A percentile compares a stretch with the other conserved stretches of the same genome.
Conservation (phyloP, 2,888 invertebrate genomes). For the Pasiphila rectangulata region DNA sequence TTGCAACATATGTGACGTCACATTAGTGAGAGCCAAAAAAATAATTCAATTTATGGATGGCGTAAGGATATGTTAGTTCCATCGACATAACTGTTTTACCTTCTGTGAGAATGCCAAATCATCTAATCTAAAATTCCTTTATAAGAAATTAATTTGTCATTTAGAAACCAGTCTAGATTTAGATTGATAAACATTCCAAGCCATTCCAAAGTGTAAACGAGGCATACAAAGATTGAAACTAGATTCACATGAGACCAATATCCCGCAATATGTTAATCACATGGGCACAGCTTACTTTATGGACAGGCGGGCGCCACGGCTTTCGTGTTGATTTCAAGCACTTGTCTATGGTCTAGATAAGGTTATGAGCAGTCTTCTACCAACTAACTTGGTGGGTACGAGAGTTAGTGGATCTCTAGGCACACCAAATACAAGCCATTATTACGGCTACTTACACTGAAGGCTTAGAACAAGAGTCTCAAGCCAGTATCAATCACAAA, state of each 20-base stretch:
- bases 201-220: constrained; percentile 13
- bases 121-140: no score
- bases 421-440: not conserved
- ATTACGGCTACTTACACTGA: no score
- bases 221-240: constrained; percentile 3
- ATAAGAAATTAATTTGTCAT: not conserved
- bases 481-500: no score
- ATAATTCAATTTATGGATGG: no score
- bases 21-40: no score
- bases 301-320: not conserved
- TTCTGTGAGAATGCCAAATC: no score
- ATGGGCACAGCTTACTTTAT: not conserved
- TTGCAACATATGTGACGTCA: no score
- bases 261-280: constrained; percentile 8
- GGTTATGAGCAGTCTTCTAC: not conserved
- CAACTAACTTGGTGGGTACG: not conserved
- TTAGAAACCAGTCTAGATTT: not conserved
- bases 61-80: no score
- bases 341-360: not conserved
- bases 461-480: no score
- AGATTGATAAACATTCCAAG: not conserved
- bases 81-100: no score
- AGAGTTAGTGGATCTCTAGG: not conserved
- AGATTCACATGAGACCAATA: not conserved
- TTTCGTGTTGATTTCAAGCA: not conserved